These are phyloP conservation scores for Melieria crassipennis DNA, from an alignment of 2,888 invertebrate genomes.

Conservation along the genomic window DNA sequence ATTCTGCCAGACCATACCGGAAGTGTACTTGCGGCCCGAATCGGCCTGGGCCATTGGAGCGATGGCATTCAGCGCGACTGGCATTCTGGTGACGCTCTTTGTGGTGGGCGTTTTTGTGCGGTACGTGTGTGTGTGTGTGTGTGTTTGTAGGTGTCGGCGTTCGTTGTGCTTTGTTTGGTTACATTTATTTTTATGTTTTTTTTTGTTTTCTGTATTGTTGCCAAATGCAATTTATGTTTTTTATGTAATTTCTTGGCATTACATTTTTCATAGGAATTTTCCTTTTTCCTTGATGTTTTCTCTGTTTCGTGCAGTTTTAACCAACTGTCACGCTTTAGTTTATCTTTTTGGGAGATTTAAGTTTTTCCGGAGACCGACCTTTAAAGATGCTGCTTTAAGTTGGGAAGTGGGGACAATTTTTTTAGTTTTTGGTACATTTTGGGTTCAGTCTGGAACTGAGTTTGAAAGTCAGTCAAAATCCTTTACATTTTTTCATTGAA, in stretches of 20 bases:
- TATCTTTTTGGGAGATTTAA: too few species aligned
- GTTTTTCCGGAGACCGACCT: too few species aligned
- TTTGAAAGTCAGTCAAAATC: too few species aligned
- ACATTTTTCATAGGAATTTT: too few species aligned
- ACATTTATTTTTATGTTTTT: neutral
- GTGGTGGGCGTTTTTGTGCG: slow-evolving; percentile 82
- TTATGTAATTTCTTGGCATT: neutral
- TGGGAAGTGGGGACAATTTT: too few species aligned
- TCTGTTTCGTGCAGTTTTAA: too few species aligned
- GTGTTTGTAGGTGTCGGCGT: neutral
- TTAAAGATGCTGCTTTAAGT: too few species aligned
- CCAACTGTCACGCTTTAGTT: too few species aligned
- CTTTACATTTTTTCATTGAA: too few species aligned
- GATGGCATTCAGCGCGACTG: slow-evolving; percentile 87
- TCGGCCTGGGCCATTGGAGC: slow-evolving; percentile 94
- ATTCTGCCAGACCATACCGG: slow-evolving; percentile 80
- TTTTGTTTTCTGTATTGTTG: slow-evolving; percentile 7
- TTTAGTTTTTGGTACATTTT: too few species aligned
- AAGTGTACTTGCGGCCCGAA: slow-evolving; percentile 82
- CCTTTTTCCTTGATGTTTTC: neutral
- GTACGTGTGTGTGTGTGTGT: slow-evolving; percentile 49
- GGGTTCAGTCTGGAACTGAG: too few species aligned
- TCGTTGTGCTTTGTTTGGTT: neutral
- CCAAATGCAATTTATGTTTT: slow-evolving; percentile 12
- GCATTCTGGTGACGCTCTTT: slow-evolving; percentile 83